Evolutionary conservation across 2,888 invertebrate species (phyloP), one percentile per base, ranked within the genome.

Genomic region (Sminthurinus aureus): DNA sequence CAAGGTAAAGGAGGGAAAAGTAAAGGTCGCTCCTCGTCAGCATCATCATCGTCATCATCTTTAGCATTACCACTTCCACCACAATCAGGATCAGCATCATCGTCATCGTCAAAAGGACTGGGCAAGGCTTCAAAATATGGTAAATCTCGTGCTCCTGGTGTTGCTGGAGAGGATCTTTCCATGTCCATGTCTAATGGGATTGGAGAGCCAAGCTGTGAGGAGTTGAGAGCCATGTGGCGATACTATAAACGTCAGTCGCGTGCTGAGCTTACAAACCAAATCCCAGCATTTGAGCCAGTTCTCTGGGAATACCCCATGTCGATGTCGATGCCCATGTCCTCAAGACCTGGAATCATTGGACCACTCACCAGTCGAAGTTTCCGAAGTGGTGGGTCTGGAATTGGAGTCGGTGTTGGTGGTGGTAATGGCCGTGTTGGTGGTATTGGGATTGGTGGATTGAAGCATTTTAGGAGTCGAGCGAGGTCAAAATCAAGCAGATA

Each of bases 201-300:
- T 9, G 92, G 93, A 64, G 96, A 96, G 89, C 96, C 96, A 0
- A 94, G 94, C 80, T 97, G 97, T 90, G 96, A 96, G 88, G 95
- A 96, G 90, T 92, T 97, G 78, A 93, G 96, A 85, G 95, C 95
- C 13, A 96, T 97, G 96, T 97, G 96, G 97, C 94, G 95, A 90
- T 95, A 96, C 91, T 96, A 96, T 20, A 96, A 96, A 91, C 91
- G 96, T 84, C 96, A 96, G 91, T 95, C 96, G 78, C 93, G 96
- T 67, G 95, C 96, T 9, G 96, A 96, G 91, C 94, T 95, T 87
- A 95, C 95, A 89, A 96, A 96, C 90, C 95, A 96, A 91, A 94
- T 96, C 88, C 75, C 75, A 12, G 66, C 76, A 13, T 83, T 79
- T 64, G 79, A 79, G 18, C 66, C 67, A 24, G 52, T 90, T 4